A percentile compares a stretch with the other conserved stretches of the same genome.
Conservation (phyloP, 2,113 vertebrate genomes). For the Bungarus multicinctus region DNA sequence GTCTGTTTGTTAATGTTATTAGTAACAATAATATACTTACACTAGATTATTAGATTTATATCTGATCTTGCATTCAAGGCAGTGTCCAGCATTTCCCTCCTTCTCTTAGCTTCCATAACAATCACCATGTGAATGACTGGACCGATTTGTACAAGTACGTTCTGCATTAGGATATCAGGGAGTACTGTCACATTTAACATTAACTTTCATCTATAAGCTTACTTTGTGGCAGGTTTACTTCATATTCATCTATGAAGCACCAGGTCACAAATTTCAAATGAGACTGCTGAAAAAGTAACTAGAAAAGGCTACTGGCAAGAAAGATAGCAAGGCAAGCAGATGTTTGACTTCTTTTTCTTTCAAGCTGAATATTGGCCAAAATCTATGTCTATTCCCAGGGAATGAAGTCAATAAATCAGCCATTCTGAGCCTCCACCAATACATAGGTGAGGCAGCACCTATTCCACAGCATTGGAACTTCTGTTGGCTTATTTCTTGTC, state of each 20-base stretch:
- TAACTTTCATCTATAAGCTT: neutral
- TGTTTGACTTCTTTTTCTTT: neutral
- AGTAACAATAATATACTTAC: slow-evolving; percentile 57
- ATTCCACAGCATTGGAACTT: neutral
- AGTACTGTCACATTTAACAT: neutral
- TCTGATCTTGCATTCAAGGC: neutral
- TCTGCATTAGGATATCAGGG: slow-evolving; percentile 26
- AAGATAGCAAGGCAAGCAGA: neutral
- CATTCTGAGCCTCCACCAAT: neutral
- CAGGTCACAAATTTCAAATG: neutral
- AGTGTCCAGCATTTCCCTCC: neutral
- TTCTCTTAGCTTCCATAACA: neutral
- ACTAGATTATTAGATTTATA: slow-evolving; percentile 30
- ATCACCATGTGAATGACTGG: neutral
- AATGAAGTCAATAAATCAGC: neutral
- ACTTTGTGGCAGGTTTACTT: neutral
- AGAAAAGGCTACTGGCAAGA: neutral
- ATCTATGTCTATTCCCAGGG: neutral
- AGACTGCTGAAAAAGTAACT: neutral
- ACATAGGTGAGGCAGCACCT: neutral
- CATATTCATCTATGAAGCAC: neutral
- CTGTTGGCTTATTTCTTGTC: neutral
- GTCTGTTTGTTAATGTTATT: slow-evolving; percentile 57
- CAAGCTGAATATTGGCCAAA: neutral
- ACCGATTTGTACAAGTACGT: slow-evolving; percentile 32